Evolutionary conservation across 2,797 vertebrate species (phyloP), one percentile per base, ranked within the genome.

Genomic region (Salmo trutta): DNA sequence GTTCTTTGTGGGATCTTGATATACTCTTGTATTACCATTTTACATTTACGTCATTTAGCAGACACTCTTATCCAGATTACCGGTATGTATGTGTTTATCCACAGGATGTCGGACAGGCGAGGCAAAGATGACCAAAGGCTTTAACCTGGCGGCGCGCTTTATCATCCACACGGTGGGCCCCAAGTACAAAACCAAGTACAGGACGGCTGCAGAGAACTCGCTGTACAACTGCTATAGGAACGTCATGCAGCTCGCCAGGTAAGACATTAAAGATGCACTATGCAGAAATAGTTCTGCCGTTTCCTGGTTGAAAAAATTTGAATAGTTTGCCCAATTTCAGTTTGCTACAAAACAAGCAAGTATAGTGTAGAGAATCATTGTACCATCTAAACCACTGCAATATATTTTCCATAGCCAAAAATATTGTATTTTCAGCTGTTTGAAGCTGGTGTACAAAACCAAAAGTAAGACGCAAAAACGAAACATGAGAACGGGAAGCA

Each of bases 151-250:
- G 0, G 96, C 98, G 0, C 94, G 98, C 47, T 99, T 97, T 93
- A 98, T 99, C 91, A 93, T 99, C 82, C 97, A 99, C 91, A 99
- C 98, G 0, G 98, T 99, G 84, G 98, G 97, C 41, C 98, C 98
- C 1, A 98, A 99, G 82, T 99, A 96, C 89, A 99, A 99, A 87
- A 92, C 91, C 86, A 97, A 96, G 79, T 99, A 99, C 84, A 91
- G 97, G 81, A 99, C 98, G 0, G 98, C 98, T 0, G 98, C 98
- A 0, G 98, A 99, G 92, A 99, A 97, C 64, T 99, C 98, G 1
- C 92, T 99, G 0, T 97, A 96, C 90, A 98, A 96, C 95, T 99
- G 97, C 87, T 99, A 99, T 88, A 94, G 97, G 77, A 98, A 97
- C 7, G 94, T 98, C 70, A 91, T 99, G 88, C 98, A 98, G 87